A percentile compares a stretch with the other conserved stretches of the same genome.
These are phyloP conservation scores for Ptychoptera contaminata DNA, from an alignment of 2,888 invertebrate species.

Conservation along the genomic window DNA sequence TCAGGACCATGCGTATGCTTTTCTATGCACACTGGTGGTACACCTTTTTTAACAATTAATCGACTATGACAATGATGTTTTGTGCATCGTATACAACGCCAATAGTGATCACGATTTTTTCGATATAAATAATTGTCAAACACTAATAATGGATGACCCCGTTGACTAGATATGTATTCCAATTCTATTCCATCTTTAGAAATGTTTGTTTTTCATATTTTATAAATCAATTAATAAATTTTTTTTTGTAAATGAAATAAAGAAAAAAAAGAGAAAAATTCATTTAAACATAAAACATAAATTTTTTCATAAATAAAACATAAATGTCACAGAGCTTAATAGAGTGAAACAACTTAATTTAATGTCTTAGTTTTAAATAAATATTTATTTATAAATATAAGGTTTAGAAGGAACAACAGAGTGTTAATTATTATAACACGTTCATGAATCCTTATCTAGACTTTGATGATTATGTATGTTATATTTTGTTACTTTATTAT, in stretches of 20 bases:
- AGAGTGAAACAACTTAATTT: background rate
- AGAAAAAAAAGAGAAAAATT: background rate
- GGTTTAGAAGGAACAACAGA: too few relatives aligned
- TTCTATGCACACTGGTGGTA: conserved; percentile 14
- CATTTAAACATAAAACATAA: background rate
- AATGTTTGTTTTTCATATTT: background rate
- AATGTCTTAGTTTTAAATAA: background rate
- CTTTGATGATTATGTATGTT: conserved; percentile 12
- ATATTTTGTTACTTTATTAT: conserved; percentile 14
- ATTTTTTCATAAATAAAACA: too few relatives aligned
- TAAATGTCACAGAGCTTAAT: too few relatives aligned
- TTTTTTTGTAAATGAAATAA: conserved; percentile 2
- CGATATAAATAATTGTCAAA: conserved; percentile 20
- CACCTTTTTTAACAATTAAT: conserved; percentile 16
- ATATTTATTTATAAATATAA: too few relatives aligned
- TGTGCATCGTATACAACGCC: conserved; percentile 21
- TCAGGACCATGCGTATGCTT: conserved; percentile 19
- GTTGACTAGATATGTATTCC: conserved; percentile 21
- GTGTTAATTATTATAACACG: too few relatives aligned
- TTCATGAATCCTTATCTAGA: conserved; percentile 5
- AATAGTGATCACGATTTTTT: conserved; percentile 20
- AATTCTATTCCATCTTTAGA: conserved; percentile 6
- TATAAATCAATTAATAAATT: background rate
- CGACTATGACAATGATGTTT: conserved; percentile 20
- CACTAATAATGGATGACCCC: conserved; percentile 20